These are phyloP conservation scores for Alectoris magna DNA, from an alignment of 2,797 vertebrate species.

Conservation along the genomic window DNA sequence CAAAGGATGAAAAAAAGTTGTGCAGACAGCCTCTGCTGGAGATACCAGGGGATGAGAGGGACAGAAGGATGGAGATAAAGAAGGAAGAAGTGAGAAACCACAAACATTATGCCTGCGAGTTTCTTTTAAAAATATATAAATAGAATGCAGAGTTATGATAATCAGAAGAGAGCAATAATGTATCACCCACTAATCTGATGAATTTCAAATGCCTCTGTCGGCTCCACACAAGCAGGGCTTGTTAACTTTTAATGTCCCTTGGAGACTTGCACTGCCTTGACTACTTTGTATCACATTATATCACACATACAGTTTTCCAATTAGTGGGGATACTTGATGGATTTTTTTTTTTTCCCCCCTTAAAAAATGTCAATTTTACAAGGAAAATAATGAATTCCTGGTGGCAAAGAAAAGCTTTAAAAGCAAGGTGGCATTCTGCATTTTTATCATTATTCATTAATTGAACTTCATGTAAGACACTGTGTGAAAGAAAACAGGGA, in stretches of 20 bases:
- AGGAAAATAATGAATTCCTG: background rate
- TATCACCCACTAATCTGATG: conserved; percentile 11
- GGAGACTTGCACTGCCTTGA: conserved; percentile 17
- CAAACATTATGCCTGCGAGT: background rate
- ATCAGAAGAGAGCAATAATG: background rate
- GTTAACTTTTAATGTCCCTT: conserved; percentile 48
- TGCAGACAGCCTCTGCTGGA: background rate
- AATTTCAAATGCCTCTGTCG: conserved; percentile 45
- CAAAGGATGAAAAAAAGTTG: conserved; percentile 17
- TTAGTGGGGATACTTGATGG: conserved; percentile 35
- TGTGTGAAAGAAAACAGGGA: background rate
- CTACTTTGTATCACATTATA: conserved; percentile 25
- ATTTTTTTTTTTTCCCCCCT: background rate
- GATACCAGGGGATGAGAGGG: background rate
- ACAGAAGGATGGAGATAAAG: background rate
- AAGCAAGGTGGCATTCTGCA: conserved; percentile 31
- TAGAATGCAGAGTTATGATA: conserved; percentile 8
- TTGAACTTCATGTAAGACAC: background rate
- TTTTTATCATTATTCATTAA: conserved; percentile 49
- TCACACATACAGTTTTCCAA: conserved; percentile 47
- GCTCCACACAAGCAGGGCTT: conserved; percentile 1
- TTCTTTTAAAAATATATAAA: conserved; percentile 2
- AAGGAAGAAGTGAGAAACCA: background rate
- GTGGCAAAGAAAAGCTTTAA: conserved; percentile 2
- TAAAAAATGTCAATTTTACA: conserved; percentile 17